Evolutionary conservation across 2,888 invertebrate species (phyloP).

Genomic region (Hirtodrosophila alboralis): DNA sequence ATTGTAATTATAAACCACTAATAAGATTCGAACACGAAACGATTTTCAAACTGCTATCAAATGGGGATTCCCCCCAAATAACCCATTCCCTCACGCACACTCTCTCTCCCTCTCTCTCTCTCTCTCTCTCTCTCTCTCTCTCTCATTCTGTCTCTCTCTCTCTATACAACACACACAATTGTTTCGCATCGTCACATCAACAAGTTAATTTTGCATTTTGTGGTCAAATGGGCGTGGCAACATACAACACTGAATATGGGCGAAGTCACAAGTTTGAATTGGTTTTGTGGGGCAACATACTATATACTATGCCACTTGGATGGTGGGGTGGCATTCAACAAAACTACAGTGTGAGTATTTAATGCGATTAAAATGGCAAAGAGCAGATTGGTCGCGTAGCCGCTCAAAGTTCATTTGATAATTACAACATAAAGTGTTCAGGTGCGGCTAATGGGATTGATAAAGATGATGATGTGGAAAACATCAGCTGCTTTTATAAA

Average conservation of each 20-base stretch:
- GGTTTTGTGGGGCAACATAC: background rate
- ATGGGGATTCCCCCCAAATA: conserved; percentile 10
- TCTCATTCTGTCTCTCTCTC: no score
- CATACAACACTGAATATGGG: conserved; percentile 13
- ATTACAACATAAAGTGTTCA: conserved; percentile 35
- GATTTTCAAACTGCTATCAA: conserved; percentile 65
- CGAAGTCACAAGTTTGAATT: conserved; percentile 1
- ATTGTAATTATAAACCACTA: conserved; percentile 81
- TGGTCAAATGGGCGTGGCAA: conserved; percentile 17
- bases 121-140: background rate
- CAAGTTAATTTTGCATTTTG: conserved; percentile 74
- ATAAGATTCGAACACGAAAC: conserved; percentile 76
- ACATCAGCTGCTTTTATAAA: no score
- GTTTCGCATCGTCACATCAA: conserved; percentile 64
- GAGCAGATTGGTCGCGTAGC: conserved; percentile 39
- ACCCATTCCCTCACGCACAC: background rate
- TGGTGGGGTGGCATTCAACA: background rate
- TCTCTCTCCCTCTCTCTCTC: no score
- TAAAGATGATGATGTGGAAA: background rate
- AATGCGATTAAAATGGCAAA: conserved; percentile 73
- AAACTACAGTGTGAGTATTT: conserved; percentile 50
- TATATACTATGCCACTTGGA: no score
- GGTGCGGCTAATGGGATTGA: conserved; percentile 4
- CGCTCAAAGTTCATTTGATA: conserved; percentile 50
- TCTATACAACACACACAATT: conserved; percentile 2